Base-by-base conservation (phyloP, 2,888 invertebrate genomes). In the Melanchra persicariae region DNA sequence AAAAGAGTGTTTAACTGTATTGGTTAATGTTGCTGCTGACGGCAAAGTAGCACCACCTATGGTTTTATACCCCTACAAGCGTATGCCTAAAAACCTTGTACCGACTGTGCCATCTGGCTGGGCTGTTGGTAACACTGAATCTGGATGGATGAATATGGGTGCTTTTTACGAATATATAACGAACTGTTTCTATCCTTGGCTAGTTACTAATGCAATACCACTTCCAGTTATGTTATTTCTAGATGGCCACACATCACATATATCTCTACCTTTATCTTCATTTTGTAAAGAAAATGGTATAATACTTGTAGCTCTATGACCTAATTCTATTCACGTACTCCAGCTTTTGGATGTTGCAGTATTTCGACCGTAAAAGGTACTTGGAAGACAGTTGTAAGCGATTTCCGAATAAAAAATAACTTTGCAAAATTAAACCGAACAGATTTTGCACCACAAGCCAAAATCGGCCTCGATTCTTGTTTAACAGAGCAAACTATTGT, bases 191-290 rank as follows among this genome's bases (percentile, higher is more conserved):
- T 57, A 57, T 37, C 55, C 47, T 3, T 65, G 64, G 64, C 64
- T 57, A 57, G 12, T 47, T 24, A 30, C 12, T 22, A n/a, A 57
- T 45, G 24, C 57, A 45, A 65, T 65, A 65, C 45, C 45, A 57
- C 24, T 65, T 24, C 62, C 64, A 15, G 55, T 64, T 34, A 55
- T 34, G 55, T 64, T 64, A 19, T 64, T 64, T 64, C 34, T 63
- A 2, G 52, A 63, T 43, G 63, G 63, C 54, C 63, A 63, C 54
- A 63, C 43, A 12, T 63, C 51, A 52, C 54, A 54, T 19, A 24
- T 62, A 37, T 52, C 54, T 43, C 40, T 63, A 19, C 63, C 63
- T 7, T 30, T 54, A 30, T 26, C 63, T 54, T 30, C n/a, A n/a
- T 63, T 63, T 7, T 37, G 37, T 10, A 40, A 40, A 55, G n/a